Base-by-base conservation (phyloP, 1,140 invertebrate genomes). In the Lepidurus couesii region DNA sequence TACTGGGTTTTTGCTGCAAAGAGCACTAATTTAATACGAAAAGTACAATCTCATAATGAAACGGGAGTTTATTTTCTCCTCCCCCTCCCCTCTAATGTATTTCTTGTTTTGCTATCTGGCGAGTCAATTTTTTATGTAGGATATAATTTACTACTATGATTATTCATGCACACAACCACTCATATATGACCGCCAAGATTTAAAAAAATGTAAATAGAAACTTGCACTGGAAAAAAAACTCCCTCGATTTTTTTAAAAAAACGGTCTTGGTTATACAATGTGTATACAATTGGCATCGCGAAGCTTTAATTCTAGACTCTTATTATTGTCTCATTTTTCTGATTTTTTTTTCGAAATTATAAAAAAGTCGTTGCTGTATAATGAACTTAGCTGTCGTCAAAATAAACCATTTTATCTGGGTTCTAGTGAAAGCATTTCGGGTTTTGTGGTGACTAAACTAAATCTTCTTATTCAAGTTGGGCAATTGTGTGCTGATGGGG, bases 311-410 rank as follows among this genome's bases (percentile, higher is more conserved):
- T 65, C 13, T 65, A 65, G 53, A 65, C 53, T 21, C 53, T 65
- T 65, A 65, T 65, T 21, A 16, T 65, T 65, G 53, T 65, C 53
- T 65, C n/a, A 65, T 7, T 65, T 65, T 65, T 65, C 7, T 65
- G 53, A 65, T 65, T 47, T 16, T 65, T 65, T 65, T 34, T 34
- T 34, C 34, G 34, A 21, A 65, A 65, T n/a, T 21, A 65, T n/a
- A 21, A 65, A 65, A 11, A 65, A 65, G 53, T 65, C 21, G 53
- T 65, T 65, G 53, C 53, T 65, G 53, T 65, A 65, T 65, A 65
- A 65, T 65, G 53, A 65, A 65, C 53, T 65, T 65, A 65, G 53
- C 53, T 65, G 53, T 65, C 53, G 53, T 65, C 53, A 65, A 65
- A 65, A 65, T 65, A 65, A 65, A 65, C 53, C 53, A 65, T 21